Evolutionary conservation across 2,797 vertebrate species (phyloP).

Genomic region (Pantherophis vulpinus): DNA sequence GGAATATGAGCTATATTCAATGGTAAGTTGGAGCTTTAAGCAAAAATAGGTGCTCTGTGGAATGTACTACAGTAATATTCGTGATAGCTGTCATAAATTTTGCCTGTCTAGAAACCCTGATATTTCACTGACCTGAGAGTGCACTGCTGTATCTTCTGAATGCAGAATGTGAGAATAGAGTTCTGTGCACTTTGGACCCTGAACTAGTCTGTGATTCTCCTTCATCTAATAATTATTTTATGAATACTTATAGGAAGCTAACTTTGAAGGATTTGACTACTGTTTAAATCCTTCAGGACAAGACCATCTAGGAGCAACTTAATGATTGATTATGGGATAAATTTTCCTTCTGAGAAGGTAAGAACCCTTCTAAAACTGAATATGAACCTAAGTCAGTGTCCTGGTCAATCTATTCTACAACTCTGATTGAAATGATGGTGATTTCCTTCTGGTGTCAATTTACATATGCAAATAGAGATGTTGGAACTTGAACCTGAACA

Average conservation of each 20-base stretch:
- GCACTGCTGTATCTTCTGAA: not conserved
- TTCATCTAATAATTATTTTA: not conserved
- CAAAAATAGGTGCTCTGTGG: not conserved
- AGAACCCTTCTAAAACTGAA: not conserved
- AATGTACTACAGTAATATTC: not conserved
- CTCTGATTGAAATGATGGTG: not conserved
- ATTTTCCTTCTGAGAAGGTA: not conserved
- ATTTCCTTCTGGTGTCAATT: not conserved
- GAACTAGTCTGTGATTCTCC: not conserved
- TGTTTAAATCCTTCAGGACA: not conserved
- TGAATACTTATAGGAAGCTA: not conserved
- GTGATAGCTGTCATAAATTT: not conserved
- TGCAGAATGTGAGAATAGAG: not conserved
- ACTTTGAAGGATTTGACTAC: not conserved
- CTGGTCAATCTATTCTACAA: not conserved
- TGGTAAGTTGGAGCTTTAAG: not conserved
- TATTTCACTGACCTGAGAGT: not conserved
- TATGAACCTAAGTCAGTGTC: not conserved
- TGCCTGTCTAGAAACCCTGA: not conserved
- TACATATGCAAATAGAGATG: not conserved
- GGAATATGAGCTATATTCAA: not conserved
- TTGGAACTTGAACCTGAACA: not conserved
- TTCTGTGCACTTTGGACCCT: not conserved
- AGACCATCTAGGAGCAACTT: not conserved
- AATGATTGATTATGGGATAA: not conserved